Conservation (phyloP, 2,113 vertebrate genomes). For the Emydocephalus ijimae region DNA sequence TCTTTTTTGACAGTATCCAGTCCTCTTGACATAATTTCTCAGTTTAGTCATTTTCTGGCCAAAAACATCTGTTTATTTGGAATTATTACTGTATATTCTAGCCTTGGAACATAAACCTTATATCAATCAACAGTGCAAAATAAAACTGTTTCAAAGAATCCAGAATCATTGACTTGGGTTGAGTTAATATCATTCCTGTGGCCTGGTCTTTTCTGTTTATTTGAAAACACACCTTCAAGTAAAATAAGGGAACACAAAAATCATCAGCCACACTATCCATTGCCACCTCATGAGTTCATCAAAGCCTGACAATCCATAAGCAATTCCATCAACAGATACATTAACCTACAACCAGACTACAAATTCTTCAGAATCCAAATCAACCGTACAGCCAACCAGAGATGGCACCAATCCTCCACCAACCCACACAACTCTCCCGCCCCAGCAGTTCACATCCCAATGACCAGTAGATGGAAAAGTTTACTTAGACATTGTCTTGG, state of each 20-base stretch:
- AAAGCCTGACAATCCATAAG: too few species aligned
- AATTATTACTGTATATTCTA: not conserved
- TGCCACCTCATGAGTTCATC: too few species aligned
- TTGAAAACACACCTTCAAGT: not conserved
- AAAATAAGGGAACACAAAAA: not conserved
- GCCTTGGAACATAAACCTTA: not conserved
- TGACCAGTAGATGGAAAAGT: not conserved
- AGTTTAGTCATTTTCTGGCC: slow-evolving; percentile 2
- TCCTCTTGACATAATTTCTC: not conserved
- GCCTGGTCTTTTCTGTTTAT: not conserved
- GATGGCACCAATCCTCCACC: too few species aligned
- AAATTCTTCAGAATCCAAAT: too few species aligned
- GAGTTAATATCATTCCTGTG: not conserved
- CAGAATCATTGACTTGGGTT: too few species aligned
- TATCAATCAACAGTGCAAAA: not conserved
- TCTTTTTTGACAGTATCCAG: not conserved
- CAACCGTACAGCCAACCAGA: too few species aligned
- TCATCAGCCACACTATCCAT: too few species aligned
- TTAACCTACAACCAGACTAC: too few species aligned
- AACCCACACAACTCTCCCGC: too few species aligned
- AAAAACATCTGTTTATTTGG: not conserved
- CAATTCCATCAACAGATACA: too few species aligned
- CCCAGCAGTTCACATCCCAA: too few species aligned
- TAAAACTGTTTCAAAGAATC: not conserved
- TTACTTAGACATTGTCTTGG: not conserved